Evolutionary conservation across 2,797 vertebrate genomes (phyloP).

Genomic region (Pangasius sanitwongsei): DNA sequence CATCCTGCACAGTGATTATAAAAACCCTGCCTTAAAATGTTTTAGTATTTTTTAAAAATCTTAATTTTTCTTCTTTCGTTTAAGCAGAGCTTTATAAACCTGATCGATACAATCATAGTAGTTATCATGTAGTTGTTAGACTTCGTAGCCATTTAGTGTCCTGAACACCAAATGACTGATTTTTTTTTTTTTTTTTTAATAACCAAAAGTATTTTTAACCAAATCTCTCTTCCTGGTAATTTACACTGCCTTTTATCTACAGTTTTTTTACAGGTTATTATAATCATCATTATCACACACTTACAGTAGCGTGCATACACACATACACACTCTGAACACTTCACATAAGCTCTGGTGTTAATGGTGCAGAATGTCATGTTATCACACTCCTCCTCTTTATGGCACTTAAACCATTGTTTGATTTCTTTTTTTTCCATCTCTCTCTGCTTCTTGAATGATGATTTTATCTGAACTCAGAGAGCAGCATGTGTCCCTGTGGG

Average conservation of each 20-base stretch:
- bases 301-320: not conserved
- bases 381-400: not conserved
- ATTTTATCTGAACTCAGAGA: not conserved
- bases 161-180: constrained; percentile 47
- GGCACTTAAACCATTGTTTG: constrained; percentile 43
- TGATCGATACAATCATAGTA: constrained; percentile 70
- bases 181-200: not conserved
- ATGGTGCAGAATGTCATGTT: not conserved
- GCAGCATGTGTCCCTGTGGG: constrained; percentile 48
- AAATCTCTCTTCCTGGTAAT: not conserved
- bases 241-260: not conserved
- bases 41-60: constrained; percentile 35
- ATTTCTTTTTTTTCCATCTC: not conserved
- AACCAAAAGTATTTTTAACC: constrained; percentile 24
- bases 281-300: not conserved
- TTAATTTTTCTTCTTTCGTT: constrained; percentile 48
- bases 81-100: constrained; percentile 61
- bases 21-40: constrained; percentile 48
- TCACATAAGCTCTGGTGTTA: not conserved
- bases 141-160: constrained; percentile 49
- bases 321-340: not conserved
- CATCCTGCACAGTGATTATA: constrained; percentile 56
- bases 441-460: not conserved
- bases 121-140: constrained; percentile 29
- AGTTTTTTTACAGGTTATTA: constrained; percentile 1